These are phyloP conservation scores for Corythornis madagascariensis DNA, from an alignment of 2,113 vertebrate species.

Conservation along the genomic window DNA sequence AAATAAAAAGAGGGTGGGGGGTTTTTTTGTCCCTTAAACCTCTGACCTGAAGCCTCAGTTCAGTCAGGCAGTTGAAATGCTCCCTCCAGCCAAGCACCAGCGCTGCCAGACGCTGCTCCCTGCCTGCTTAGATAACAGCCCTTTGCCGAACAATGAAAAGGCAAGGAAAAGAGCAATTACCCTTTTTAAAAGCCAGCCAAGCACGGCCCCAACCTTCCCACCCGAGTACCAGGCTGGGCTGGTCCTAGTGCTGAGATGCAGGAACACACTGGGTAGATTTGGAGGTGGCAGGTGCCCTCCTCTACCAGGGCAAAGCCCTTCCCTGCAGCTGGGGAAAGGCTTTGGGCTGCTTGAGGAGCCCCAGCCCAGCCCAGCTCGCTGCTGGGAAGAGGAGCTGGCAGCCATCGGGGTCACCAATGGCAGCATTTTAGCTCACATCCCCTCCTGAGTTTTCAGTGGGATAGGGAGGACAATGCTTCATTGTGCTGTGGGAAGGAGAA, in stretches of 20 bases:
- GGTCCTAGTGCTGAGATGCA: not conserved
- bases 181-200: not conserved
- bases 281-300: not conserved
- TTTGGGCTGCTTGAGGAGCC: not conserved
- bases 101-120: not conserved
- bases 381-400: not conserved
- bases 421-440: not conserved
- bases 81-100: not conserved
- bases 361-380: rapidly evolving
- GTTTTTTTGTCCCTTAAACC: not conserved
- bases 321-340: not conserved
- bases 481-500: not conserved
- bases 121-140: not conserved
- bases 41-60: not conserved
- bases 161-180: constrained; percentile 24
- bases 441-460: not conserved
- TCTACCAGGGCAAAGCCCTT: not conserved
- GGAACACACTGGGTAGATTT: rapidly evolving
- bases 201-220: not conserved
- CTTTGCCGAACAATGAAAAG: not conserved
- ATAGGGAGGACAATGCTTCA: not conserved
- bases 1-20: rapidly evolving
- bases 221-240: not conserved
- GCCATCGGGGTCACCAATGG: rapidly evolving
- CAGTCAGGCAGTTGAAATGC: rapidly evolving